A percentile compares a stretch with the other conserved stretches of the same genome.
These are phyloP conservation scores for Hypocryptadius cinnamomeus DNA, from an alignment of 2,113 vertebrate genomes.

Conservation along the genomic window DNA sequence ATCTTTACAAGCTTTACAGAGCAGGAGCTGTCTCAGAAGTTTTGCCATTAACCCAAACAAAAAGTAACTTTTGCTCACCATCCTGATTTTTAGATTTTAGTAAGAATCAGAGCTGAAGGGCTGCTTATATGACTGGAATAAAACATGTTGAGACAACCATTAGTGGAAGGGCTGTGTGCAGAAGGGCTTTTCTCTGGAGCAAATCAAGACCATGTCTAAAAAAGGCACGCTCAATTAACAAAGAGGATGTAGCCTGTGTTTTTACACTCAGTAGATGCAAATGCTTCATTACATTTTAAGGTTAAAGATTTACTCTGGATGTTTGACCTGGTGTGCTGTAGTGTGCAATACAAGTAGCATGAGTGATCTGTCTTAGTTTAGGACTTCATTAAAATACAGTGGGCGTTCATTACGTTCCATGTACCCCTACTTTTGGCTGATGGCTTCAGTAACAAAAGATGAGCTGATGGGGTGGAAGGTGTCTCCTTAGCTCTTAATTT, in stretches of 20 bases:
- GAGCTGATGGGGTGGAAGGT: background rate
- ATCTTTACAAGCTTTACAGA: background rate
- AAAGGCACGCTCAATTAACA: background rate
- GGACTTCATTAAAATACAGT: background rate
- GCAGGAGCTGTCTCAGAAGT: background rate
- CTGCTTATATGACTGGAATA: background rate
- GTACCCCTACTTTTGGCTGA: background rate
- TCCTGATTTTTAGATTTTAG: background rate
- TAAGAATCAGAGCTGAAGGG: background rate
- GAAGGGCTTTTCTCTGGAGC: background rate
- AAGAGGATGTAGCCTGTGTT: background rate
- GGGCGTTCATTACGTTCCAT: background rate
- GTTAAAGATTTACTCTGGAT: background rate
- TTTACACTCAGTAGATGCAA: background rate
- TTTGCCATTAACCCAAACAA: background rate
- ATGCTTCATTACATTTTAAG: background rate
- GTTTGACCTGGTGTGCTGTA: background rate
- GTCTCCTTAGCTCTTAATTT: background rate
- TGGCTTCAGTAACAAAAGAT: background rate
- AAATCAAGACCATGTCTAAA: background rate
- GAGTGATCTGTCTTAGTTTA: background rate
- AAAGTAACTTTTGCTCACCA: background rate
- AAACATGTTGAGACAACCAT: background rate
- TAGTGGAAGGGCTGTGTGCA: background rate
- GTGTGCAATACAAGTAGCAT: background rate